Evolutionary conservation across 2,888 invertebrate species (phyloP), one percentile per base, ranked within the genome.

Genomic region (Eristalis tenax): DNA sequence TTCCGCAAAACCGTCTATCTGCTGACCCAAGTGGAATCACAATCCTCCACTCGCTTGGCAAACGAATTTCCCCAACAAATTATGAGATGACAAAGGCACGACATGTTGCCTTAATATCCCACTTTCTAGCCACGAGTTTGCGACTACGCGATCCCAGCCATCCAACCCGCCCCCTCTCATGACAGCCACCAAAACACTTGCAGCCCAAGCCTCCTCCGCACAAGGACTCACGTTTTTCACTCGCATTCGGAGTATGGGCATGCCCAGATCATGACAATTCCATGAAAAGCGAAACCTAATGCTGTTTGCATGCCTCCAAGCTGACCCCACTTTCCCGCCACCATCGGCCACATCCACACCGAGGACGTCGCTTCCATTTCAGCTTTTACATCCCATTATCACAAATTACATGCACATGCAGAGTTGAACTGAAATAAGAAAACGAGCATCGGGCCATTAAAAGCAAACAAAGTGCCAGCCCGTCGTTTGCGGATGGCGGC

Each of bases 391-490:
- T 22, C 70, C 26, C 59, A 70, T 70, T 70, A 70, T 59, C 70
- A 59, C 70, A 70, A 70, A 59, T 70, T 50, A 22, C 38, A 59
- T 59, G 13, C 59, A 50, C 50, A 50, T 50, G 13, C 57, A 57
- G 32, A 32, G 50, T n/a, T 38, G 35, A 35, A 23, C 26, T 23
- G 28, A 22, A 22, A 40, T 18, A 59, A 59, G 35, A 50, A 59
- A 59, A 59, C 22, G 22, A 38, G 15, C 23, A 18, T 18, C 22
- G 23, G 15, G 18, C 50, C 50, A 18, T 50, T 50, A 57, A 38
- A 70, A 26, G 70, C 70, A 59, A 59, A 70, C 38, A 70, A 70
- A 59, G 70, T 70, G 70, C 50, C 68, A 11, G n/a, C 56, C 4
- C 10, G 10, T 40, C 66, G 22, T 26, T 26, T 28, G 28, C 28